Conservation (phyloP, 2,113 vertebrate genomes). For the Podarcis raffonei region DNA sequence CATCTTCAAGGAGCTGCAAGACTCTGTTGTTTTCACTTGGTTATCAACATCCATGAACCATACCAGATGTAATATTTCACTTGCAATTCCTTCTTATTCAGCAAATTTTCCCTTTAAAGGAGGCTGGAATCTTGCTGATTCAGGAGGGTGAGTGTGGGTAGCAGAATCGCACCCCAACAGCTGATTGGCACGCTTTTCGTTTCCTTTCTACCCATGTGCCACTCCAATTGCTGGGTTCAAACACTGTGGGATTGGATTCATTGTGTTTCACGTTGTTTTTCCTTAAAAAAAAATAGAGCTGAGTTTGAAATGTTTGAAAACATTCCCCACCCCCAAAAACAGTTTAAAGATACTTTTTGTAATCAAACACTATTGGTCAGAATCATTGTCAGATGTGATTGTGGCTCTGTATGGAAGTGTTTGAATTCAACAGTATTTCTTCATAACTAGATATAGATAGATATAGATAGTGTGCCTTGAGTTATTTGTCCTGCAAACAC, state of each 20-base stretch:
- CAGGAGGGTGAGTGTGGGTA: neutral
- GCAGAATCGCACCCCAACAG: neutral
- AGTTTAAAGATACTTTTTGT: slow-evolving; percentile 19
- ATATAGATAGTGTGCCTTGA: neutral
- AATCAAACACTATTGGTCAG: neutral
- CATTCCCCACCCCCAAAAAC: neutral
- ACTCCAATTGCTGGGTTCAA: neutral
- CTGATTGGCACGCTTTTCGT: neutral
- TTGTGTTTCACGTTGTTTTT: slow-evolving; percentile 18
- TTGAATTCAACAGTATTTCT: neutral
- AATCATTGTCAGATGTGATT: neutral
- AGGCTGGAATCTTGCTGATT: neutral
- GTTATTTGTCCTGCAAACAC: neutral
- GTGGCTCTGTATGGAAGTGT: slow-evolving; percentile 11
- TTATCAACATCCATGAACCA: slow-evolving; percentile 27
- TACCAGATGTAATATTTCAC: slow-evolving; percentile 22
- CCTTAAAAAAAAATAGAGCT: neutral
- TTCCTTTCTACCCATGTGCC: neutral
- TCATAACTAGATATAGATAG: neutral
- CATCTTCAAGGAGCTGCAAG: neutral
- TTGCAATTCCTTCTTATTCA: slow-evolving; percentile 42
- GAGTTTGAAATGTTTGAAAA: neutral
- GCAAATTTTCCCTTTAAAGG: slow-evolving; percentile 7
- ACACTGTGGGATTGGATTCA: neutral
- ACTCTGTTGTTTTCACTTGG: slow-evolving; percentile 2